A percentile compares a stretch with the other conserved stretches of the same genome.
Conservation (phyloP, 2,797 vertebrate genomes). For the Neosilurus hyrtlii region DNA sequence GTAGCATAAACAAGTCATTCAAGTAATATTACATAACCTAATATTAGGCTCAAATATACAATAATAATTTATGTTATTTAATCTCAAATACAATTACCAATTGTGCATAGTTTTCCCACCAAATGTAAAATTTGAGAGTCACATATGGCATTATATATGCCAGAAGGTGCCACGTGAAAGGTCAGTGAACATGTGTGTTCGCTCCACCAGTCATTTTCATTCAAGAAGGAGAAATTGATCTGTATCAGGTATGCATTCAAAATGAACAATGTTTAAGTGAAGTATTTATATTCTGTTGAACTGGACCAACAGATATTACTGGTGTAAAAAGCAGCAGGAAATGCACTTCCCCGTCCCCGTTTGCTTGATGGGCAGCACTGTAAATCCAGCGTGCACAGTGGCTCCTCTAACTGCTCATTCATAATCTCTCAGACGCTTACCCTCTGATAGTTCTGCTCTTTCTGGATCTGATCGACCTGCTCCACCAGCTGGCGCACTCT, state of each 20-base stretch:
- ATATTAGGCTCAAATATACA: too few relatives aligned
- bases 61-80: too few relatives aligned
- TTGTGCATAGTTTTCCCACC: too few relatives aligned
- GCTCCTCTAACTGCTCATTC: not conserved
- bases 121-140: too few relatives aligned
- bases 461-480: conserved; percentile 92
- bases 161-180: too few relatives aligned
- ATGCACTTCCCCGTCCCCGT: not conserved
- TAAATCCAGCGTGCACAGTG: not conserved
- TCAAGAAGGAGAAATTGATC: not conserved
- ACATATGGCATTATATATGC: too few relatives aligned
- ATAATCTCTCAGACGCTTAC: conserved; percentile 62
- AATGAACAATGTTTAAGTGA: not conserved
- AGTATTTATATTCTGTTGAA: not conserved
- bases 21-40: too few relatives aligned
- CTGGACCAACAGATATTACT: not conserved
- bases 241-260: not conserved
- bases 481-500: conserved; percentile 87
- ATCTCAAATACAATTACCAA: too few relatives aligned
- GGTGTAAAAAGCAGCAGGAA: not conserved
- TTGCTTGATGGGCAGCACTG: not conserved
- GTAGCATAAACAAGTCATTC: too few relatives aligned
- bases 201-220: not conserved
- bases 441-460: conserved; percentile 92
- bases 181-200: too few relatives aligned